Conservation (phyloP, 2,113 vertebrate genomes). For the Thamnaconus septentrionalis region DNA sequence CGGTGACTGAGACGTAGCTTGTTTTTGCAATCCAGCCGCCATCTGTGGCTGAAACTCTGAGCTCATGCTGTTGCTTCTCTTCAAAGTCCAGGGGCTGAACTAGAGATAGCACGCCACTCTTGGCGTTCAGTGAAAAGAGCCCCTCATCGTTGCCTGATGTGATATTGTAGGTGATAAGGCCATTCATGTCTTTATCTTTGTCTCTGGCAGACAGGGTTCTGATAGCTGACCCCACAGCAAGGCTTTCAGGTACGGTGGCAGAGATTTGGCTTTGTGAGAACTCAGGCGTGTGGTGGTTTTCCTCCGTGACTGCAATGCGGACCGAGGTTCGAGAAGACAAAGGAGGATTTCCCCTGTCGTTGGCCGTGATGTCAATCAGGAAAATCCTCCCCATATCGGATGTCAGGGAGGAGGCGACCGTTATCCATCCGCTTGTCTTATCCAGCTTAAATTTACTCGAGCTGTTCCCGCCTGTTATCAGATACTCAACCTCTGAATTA, state of each 20-base stretch:
- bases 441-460: conserved; percentile 86
- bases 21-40: conserved; percentile 93
- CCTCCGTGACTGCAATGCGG: conserved; percentile 89
- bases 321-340: conserved; percentile 80
- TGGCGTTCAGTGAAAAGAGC: conserved; percentile 86
- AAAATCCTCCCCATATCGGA: conserved; percentile 85
- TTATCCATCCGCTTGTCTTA: conserved; percentile 87
- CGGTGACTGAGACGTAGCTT: conserved; percentile 84
- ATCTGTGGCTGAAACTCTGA: conserved; percentile 86
- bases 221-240: conserved; percentile 81
- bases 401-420: conserved; percentile 85
- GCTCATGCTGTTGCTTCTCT: conserved; percentile 82
- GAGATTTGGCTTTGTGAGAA: conserved; percentile 92
- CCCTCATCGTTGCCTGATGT: conserved; percentile 85
- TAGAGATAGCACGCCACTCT: conserved; percentile 85
- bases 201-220: conserved; percentile 89
- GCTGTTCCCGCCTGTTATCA: conserved; percentile 80
- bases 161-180: conserved; percentile 86
- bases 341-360: conserved; percentile 91
- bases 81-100: conserved; percentile 89
- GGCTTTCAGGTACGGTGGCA: conserved; percentile 85
- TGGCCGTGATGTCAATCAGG: conserved; percentile 83
- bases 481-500: conserved; percentile 92
- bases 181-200: conserved; percentile 90
- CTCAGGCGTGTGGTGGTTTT: conserved; percentile 93